Evolutionary conservation across 2,888 invertebrate species (phyloP).

Genomic region (Chelonus formosanus): DNA sequence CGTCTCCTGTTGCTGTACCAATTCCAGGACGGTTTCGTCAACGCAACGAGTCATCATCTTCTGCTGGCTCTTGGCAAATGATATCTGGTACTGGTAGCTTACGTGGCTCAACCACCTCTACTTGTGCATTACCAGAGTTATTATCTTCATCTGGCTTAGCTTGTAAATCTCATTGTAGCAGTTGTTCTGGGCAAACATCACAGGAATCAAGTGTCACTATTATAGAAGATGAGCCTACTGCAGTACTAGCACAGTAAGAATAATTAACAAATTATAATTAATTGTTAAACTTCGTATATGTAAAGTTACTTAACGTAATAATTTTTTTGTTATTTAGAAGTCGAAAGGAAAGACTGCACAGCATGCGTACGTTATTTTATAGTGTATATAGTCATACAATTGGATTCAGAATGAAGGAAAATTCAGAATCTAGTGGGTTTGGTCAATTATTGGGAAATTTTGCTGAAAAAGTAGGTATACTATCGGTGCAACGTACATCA

Average conservation of each 20-base stretch:
- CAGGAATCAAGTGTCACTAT: constrained; percentile 65
- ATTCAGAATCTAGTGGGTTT: constrained; percentile 65
- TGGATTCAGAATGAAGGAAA: constrained; percentile 67
- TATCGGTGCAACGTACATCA: constrained; percentile 60
- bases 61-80: constrained; percentile 75
- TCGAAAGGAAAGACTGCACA: constrained; percentile 67
- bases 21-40: constrained; percentile 67
- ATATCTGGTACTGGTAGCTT: constrained; percentile 75
- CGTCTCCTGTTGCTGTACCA: constrained; percentile 75
- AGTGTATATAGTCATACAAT: constrained; percentile 68
- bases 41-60: constrained; percentile 71
- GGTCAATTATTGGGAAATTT: constrained; percentile 69
- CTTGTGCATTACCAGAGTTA: constrained; percentile 54
- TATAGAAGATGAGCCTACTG: constrained; percentile 61
- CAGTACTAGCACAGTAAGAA: constrained; percentile 51
- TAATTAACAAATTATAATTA: background rate
- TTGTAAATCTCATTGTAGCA: constrained; percentile 52
- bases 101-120: constrained; percentile 67
- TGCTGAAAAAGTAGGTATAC: constrained; percentile 70
- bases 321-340: constrained; percentile 53
- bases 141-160: constrained; percentile 51
- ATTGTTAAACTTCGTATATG: background rate
- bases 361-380: constrained; percentile 69
- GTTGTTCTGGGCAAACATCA: constrained; percentile 59
- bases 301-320: background rate